Evolutionary conservation across 2,113 vertebrate genomes (phyloP).

Genomic region (Raja brachyura): DNA sequence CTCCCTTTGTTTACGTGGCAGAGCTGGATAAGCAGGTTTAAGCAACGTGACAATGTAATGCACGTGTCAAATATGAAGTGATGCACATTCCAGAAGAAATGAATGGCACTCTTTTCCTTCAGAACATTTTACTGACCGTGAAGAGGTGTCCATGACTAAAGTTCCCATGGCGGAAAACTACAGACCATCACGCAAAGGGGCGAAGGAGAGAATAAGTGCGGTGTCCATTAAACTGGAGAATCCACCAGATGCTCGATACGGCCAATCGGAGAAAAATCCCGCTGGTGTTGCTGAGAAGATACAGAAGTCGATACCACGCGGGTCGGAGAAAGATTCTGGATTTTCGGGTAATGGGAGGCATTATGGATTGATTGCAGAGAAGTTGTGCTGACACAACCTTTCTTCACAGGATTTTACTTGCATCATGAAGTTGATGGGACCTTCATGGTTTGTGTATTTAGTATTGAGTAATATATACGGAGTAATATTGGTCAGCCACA

Average conservation of each 20-base stretch:
- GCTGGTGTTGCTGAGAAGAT: neutral
- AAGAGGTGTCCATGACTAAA: neutral
- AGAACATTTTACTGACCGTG: neutral
- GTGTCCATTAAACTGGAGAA: neutral
- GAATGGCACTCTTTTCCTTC: neutral
- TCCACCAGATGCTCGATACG: accelerated
- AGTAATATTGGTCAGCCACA: too few species aligned
- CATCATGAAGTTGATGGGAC: neutral
- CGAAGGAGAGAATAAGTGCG: neutral
- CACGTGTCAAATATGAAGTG: neutral
- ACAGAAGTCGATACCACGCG: neutral
- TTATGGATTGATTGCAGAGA: neutral
- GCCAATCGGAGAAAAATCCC: neutral
- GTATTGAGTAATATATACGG: neutral
- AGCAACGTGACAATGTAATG: neutral
- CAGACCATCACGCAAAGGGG: neutral
- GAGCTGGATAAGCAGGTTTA: neutral
- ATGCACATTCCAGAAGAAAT: neutral
- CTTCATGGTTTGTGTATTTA: neutral
- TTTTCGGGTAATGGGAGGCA: conserved; percentile 17
- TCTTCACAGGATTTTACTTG: neutral
- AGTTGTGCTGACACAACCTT: neutral
- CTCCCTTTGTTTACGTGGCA: neutral
- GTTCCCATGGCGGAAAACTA: neutral
- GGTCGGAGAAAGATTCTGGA: conserved; percentile 40